Conservation (phyloP, 2,113 vertebrate species). For the Dasyurus viverrinus region DNA sequence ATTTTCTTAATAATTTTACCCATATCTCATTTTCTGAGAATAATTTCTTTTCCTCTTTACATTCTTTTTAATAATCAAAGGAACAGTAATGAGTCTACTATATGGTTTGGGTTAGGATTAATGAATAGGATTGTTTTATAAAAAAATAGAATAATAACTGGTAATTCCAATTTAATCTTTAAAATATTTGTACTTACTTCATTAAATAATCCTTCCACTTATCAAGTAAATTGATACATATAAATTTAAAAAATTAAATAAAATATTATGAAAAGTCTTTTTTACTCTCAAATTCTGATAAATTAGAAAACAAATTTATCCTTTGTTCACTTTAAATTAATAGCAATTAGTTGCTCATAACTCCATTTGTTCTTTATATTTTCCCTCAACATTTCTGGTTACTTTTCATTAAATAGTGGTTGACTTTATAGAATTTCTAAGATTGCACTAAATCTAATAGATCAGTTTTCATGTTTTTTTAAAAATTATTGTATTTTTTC, state of each 20-base stretch:
- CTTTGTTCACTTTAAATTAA: constrained; percentile 57
- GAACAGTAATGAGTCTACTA: not conserved
- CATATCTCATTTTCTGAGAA: not conserved
- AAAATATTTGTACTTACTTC: not conserved
- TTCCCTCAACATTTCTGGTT: constrained; percentile 60
- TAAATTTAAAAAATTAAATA: constrained; percentile 45
- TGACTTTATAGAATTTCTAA: constrained; percentile 56
- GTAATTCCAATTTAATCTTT: not conserved
- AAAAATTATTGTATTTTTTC: no score
- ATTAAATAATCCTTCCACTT: constrained; percentile 37
- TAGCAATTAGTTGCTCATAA: constrained; percentile 56
- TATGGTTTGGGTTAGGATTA: not conserved
- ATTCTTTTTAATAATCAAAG: not conserved
- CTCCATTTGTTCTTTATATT: constrained; percentile 44
- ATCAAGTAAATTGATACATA: constrained; percentile 46
- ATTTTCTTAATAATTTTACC: not conserved
- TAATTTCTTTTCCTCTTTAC: not conserved
- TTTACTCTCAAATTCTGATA: constrained; percentile 38
- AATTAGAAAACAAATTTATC: constrained; percentile 46
- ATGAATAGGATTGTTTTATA: not conserved
- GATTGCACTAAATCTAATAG: constrained; percentile 49
- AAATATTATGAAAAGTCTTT: constrained; percentile 41
- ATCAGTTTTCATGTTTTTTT: constrained; percentile 41
- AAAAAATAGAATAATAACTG: constrained; percentile 48
- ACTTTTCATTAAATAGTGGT: constrained; percentile 57